A percentile compares a stretch with the other conserved stretches of the same genome.
Evolutionary conservation across 2,113 vertebrate genomes (phyloP).

Genomic region (Tichodroma muraria): DNA sequence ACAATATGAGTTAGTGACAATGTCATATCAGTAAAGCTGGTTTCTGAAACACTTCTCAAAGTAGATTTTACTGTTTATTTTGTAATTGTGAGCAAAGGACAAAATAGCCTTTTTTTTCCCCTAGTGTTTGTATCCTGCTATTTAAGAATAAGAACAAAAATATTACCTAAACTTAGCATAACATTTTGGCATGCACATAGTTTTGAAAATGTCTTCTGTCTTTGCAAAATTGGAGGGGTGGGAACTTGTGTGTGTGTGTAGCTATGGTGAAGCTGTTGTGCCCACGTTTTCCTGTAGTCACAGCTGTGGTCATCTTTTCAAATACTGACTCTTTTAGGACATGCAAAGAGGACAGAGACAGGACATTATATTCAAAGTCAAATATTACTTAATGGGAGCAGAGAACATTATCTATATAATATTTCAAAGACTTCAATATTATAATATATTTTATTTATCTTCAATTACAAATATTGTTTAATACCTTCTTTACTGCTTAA

Average conservation of each 20-base stretch:
- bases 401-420: not conserved
- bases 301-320: not conserved
- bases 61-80: not conserved
- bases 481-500: not conserved
- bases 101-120: not conserved
- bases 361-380: not conserved
- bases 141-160: not conserved
- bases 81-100: not conserved
- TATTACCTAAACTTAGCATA: not conserved
- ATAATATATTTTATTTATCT: not conserved
- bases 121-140: not conserved
- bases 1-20: not conserved
- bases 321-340: not conserved
- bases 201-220: not conserved
- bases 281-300: not conserved
- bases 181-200: not conserved
- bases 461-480: not conserved
- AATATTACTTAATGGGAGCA: not conserved
- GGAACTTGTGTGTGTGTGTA: not conserved
- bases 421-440: not conserved
- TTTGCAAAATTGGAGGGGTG: not conserved
- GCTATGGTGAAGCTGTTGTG: not conserved
- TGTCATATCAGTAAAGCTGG: not conserved
- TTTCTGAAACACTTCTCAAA: not conserved
- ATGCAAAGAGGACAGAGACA: not conserved